Percentiles rank a stretch among this genome's conserved stretches.
These are phyloP conservation scores for Epiperipatus broadwayi DNA, from an alignment of 2,888 invertebrate species.

Conservation along the genomic window DNA sequence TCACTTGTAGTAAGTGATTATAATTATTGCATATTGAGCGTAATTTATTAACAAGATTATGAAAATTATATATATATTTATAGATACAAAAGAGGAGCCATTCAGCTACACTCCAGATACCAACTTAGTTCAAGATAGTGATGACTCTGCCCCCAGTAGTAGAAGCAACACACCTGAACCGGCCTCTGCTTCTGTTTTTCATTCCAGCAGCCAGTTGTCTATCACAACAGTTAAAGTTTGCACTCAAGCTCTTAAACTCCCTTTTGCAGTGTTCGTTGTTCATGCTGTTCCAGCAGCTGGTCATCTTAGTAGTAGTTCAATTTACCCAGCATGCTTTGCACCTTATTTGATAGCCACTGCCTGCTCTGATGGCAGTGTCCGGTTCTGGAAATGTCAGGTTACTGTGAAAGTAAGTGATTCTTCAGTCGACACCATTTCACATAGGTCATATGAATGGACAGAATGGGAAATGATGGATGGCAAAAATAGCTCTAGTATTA, in stretches of 20 bases:
- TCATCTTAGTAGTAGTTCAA: constrained; percentile 86
- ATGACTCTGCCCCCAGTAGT: constrained; percentile 19
- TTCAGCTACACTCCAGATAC: constrained; percentile 21
- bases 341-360: constrained; percentile 90
- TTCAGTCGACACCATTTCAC: too few relatives aligned
- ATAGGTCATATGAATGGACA: constrained; percentile 49
- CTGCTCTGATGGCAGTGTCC: constrained; percentile 73
- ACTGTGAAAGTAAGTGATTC: constrained; percentile 11
- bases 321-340: constrained; percentile 95
- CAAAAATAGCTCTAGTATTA: constrained; percentile 39
- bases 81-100: too few relatives aligned
- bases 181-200: constrained; percentile 13
- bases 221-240: constrained; percentile 81
- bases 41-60: too few relatives aligned
- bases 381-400: constrained; percentile 33
- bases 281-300: constrained; percentile 90
- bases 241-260: constrained; percentile 65
- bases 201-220: constrained; percentile 35
- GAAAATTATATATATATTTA: too few relatives aligned
- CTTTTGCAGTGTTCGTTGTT: constrained; percentile 73
- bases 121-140: constrained; percentile 20
- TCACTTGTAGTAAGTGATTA: too few relatives aligned
- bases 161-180: constrained; percentile 18
- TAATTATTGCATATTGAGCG: too few relatives aligned
- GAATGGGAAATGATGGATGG: constrained; percentile 76